Evolutionary conservation across 1,140 invertebrate genomes (phyloP), one percentile per base, ranked within the genome.

Genomic region (Neuroterus valhalla): DNA sequence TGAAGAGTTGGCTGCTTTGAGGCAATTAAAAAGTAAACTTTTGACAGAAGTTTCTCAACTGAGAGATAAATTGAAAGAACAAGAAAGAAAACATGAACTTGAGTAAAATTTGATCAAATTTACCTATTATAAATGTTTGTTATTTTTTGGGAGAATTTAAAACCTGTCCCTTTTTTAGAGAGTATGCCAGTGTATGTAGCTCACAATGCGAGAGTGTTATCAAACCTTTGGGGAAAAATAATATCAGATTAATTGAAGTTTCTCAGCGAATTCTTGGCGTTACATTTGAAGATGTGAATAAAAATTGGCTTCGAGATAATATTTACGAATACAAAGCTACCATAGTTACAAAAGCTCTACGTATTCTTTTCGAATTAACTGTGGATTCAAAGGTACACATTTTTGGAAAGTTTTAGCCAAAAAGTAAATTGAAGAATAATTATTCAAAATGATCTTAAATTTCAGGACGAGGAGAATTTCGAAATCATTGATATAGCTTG

Each of bases 281-380:
- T 14, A n/a, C 12, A 31, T 62, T 62, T 62, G 26, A 62, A 31
- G 26, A 62, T 26, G 26, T 62, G 2, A 62, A 12, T 62, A 62
- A 62, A 62, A 62, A 23, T 31, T 62, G 26, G 12, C 23, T 62
- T 31, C 55, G n/a, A n/a, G 55, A 62, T 31, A n/a, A 62, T 62
- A n/a, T 62, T 62, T 62, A 62, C 31, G 23, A 62, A 38, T 38
- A 62, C 31, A 62, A 62, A 62, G 55, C 2, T n/a, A 62, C 26
- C 15, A 14, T 31, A 14, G 23, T 6, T 15, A 62, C 23, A n/a
- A 15, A 31, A 62, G 55, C 23, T 62, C 31, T 62, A 5, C 23
- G 12, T 1, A 14, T 62, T 11, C 1, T 11, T 31, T 12, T 62
- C 23, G 21, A 62, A 31, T 31, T 62, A n/a, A 62, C 23, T 15